Evolutionary conservation across 1,140 invertebrate genomes (phyloP).

Genomic region (Popillia japonica): DNA sequence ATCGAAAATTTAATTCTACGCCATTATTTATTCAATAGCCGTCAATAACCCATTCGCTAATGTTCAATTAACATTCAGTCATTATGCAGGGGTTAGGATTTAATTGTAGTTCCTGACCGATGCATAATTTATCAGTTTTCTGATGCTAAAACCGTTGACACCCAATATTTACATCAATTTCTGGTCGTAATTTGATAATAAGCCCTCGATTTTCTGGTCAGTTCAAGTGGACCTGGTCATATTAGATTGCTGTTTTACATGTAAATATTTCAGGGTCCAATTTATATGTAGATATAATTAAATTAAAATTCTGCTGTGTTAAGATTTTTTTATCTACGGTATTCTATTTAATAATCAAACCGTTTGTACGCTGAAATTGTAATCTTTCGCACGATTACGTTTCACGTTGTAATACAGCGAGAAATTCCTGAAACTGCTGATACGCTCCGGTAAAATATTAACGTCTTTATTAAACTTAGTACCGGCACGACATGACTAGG

Average conservation of each 20-base stretch:
- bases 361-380: background rate
- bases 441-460: background rate
- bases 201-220: slow-evolving; percentile 15
- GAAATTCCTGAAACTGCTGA: background rate
- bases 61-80: slow-evolving; percentile 34
- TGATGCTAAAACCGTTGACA: slow-evolving; percentile 19
- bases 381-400: background rate
- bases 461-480: background rate
- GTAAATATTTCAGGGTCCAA: background rate
- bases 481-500: background rate
- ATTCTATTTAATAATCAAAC: background rate
- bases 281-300: slow-evolving; percentile 20
- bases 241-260: background rate
- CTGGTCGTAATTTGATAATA: slow-evolving; percentile 27
- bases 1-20: background rate
- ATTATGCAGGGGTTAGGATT: slow-evolving; percentile 32
- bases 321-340: background rate
- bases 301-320: background rate
- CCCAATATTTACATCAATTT: slow-evolving; percentile 32
- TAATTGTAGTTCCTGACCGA: slow-evolving; percentile 26
- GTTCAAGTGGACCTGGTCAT: background rate
- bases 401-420: background rate
- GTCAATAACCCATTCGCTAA: slow-evolving; percentile 26
- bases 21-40: slow-evolving; percentile 23
- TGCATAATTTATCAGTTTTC: slow-evolving; percentile 31